These are phyloP conservation scores for Scalopus aquaticus DNA, from an alignment of 2,113 vertebrate species.

Conservation along the genomic window DNA sequence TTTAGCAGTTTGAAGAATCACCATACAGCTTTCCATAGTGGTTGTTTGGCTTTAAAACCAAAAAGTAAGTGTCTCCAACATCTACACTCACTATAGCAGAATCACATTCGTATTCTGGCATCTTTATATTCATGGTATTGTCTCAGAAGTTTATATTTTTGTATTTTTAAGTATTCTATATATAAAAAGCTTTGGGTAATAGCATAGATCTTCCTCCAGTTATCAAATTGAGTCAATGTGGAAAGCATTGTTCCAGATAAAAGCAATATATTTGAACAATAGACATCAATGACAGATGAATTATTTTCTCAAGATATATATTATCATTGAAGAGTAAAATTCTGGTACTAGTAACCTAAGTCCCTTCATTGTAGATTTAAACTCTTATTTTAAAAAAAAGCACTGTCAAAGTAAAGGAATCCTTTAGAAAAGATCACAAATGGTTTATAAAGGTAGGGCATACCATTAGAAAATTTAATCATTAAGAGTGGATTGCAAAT, in stretches of 20 bases:
- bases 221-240: not conserved
- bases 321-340: not conserved
- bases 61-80: not conserved
- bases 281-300: not conserved
- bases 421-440: not conserved
- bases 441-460: not conserved
- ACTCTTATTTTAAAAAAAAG: not conserved
- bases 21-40: no score
- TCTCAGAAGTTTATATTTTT: not conserved
- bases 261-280: not conserved
- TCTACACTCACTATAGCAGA: not conserved
- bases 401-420: accelerated
- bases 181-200: not conserved
- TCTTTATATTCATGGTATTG: not conserved
- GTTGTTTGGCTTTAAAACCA: not conserved
- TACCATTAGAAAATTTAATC: not conserved
- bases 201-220: not conserved
- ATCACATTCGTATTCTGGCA: not conserved
- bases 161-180: not conserved
- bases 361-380: not conserved
- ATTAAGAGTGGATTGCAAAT: not conserved
- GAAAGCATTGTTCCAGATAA: not conserved
- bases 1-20: no score
- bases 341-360: not conserved
- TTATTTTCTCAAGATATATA: not conserved